Evolutionary conservation across 2,113 vertebrate genomes (phyloP).

Genomic region (Pelmatolapia mariae): DNA sequence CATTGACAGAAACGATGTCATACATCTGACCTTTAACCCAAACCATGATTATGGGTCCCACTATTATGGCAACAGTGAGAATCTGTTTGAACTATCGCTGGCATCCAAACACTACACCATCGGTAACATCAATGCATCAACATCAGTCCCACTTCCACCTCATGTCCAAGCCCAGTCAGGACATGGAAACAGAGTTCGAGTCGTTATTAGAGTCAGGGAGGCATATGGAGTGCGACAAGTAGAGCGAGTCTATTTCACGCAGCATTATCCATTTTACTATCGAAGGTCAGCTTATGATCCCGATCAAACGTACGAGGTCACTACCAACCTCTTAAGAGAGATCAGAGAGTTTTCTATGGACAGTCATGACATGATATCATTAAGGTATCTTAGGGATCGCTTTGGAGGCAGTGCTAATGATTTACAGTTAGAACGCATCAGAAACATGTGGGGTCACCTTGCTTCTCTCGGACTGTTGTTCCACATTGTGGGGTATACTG

Average conservation of each 20-base stretch:
- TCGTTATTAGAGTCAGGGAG: not conserved
- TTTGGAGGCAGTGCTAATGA: not conserved
- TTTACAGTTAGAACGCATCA: accelerated
- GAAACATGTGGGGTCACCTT: not conserved
- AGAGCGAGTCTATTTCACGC: accelerated
- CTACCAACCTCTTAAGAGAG: not conserved
- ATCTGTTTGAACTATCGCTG: accelerated
- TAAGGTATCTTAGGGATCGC: accelerated
- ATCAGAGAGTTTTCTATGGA: conserved; percentile 29
- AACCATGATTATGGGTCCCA: not conserved
- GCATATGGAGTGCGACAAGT: not conserved
- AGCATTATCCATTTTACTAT: not conserved
- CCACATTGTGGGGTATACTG: not conserved
- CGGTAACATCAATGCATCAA: not conserved
- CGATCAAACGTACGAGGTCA: accelerated
- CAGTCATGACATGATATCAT: not conserved
- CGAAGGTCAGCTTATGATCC: accelerated
- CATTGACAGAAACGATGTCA: not conserved
- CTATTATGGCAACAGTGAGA: not conserved
- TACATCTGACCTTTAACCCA: not conserved
- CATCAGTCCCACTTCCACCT: accelerated
- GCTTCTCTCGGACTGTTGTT: not conserved
- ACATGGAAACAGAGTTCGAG: not conserved
- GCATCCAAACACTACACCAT: not conserved
- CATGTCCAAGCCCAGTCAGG: not conserved